Evolutionary conservation across 2,797 vertebrate genomes (phyloP), one percentile per base, ranked within the genome.

Genomic region (Sebastes hubbsi): DNA sequence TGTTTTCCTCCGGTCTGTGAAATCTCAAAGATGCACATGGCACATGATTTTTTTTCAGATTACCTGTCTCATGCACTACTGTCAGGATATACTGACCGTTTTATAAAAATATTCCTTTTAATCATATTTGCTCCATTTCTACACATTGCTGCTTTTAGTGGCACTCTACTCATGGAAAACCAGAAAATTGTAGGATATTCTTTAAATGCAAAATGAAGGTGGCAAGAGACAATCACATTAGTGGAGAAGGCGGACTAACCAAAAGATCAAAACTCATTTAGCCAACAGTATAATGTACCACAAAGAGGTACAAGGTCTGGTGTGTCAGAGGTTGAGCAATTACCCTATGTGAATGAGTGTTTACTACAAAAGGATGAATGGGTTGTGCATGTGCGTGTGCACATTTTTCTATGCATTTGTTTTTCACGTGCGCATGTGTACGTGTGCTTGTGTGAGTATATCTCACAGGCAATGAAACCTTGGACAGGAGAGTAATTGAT

Each of bases 401-500:
- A 12, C 46, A 27, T 83, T 66, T 82, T 60, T 55, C 46, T 27
- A 49, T 69, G 72, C 30, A 83, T 81, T 82, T 91, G 81, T 85
- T 89, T 80, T 70, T 59, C 42, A 55, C 32, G 27, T 30, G 77
- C 58, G 54, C 29, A n/a, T 59, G 64, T 64, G 29, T 54, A 52
- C 32, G 32, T 29, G 58, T 80, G 66, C 13, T 42, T 75, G 71
- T 85, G 91, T 85, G 88, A 88, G 92, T 87, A 75, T 85, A 90
- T 93, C 91, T 95, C 90, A 81, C 84, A 81, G 82, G 93, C 94
- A 93, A 91, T 91, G 92, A 95, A 94, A 95, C 94, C 95, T 95
- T 95, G 93, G 95, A 95, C 93, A 93, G 92, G 82, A 91, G 84
- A 93, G 95, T 96, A 96, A 96, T 96, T 96, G 96, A 96, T 96